These are phyloP conservation scores for Cardiocondyla obscurior DNA, from an alignment of 1,140 invertebrate species.

Conservation along the genomic window DNA sequence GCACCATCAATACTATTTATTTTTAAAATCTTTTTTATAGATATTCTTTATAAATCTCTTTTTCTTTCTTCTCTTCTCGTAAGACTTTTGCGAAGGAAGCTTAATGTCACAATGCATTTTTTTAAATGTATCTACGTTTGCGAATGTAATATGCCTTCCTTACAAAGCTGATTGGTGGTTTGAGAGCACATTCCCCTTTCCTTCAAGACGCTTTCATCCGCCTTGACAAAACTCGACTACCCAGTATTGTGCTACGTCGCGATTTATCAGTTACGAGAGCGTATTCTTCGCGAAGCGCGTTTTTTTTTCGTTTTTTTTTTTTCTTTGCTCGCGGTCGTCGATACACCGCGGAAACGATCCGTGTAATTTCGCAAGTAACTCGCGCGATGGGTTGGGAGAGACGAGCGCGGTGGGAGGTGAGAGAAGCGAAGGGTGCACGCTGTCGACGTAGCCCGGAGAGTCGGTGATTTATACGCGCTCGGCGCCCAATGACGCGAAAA, in stretches of 20 bases:
- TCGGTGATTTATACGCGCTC: conserved; percentile 76
- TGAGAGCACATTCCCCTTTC: not conserved
- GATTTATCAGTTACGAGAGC: not conserved
- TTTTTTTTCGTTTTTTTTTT: not conserved
- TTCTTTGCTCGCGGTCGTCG: not conserved
- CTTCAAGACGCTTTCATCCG: not conserved
- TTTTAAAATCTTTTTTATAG: not conserved
- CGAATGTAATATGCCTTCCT: not conserved
- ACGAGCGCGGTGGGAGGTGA: not conserved
- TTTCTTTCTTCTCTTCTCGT: not conserved
- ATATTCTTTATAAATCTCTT: not conserved
- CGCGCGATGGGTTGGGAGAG: not conserved
- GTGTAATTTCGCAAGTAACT: conserved; percentile 72
- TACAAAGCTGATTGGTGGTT: not conserved
- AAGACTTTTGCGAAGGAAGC: not conserved
- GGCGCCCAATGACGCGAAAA: conserved; percentile 80
- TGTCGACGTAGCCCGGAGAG: conserved; percentile 65
- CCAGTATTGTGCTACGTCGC: not conserved
- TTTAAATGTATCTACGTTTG: not conserved
- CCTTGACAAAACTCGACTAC: not conserved
- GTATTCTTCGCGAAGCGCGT: not conserved
- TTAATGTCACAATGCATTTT: not conserved
- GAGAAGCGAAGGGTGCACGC: conserved; percentile 13
- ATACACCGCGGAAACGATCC: conserved; percentile 71
- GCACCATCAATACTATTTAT: no score